Evolutionary conservation across 2,113 vertebrate genomes (phyloP).

Genomic region (Amphiprion ocellaris): DNA sequence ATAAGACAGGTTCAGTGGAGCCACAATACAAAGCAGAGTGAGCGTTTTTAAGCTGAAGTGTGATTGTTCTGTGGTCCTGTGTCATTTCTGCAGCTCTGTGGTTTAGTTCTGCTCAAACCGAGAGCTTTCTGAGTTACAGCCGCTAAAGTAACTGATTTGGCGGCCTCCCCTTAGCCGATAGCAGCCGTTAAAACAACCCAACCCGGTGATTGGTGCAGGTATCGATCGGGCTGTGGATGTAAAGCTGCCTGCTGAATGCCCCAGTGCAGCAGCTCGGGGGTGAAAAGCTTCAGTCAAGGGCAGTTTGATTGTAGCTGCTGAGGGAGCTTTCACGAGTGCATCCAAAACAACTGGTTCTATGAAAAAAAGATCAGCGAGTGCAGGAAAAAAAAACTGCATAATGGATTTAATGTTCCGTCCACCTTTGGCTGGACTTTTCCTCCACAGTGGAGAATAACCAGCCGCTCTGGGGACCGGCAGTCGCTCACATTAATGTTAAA

Average conservation of each 20-base stretch:
- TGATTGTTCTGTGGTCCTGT: background rate
- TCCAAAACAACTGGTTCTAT: constrained; percentile 29
- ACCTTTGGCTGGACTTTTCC: constrained; percentile 28
- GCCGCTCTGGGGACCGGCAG: constrained; percentile 21
- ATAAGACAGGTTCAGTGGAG: background rate
- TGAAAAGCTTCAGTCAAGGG: constrained; percentile 33
- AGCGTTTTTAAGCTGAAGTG: constrained; percentile 1
- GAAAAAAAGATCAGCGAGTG: constrained; percentile 1
- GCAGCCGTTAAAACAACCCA: constrained; percentile 23
- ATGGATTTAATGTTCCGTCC: constrained; percentile 35
- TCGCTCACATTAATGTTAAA: constrained; percentile 45
- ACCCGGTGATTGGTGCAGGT: constrained; percentile 29
- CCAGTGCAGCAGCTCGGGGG: constrained; percentile 47
- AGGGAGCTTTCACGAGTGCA: constrained; percentile 2
- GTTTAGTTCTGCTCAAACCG: constrained; percentile 7
- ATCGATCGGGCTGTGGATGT: constrained; percentile 41
- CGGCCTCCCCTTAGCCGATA: constrained; percentile 35
- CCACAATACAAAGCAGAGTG: background rate
- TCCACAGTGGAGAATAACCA: constrained; percentile 43
- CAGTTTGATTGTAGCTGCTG: constrained; percentile 13
- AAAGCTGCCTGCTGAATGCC: constrained; percentile 1
- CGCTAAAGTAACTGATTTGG: constrained; percentile 32
- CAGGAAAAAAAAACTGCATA: constrained; percentile 2
- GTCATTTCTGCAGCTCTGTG: background rate
- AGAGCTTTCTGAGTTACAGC: constrained; percentile 10